Evolutionary conservation across 2,797 vertebrate species (phyloP).

Genomic region (Hyperoplus lanceolatus): DNA sequence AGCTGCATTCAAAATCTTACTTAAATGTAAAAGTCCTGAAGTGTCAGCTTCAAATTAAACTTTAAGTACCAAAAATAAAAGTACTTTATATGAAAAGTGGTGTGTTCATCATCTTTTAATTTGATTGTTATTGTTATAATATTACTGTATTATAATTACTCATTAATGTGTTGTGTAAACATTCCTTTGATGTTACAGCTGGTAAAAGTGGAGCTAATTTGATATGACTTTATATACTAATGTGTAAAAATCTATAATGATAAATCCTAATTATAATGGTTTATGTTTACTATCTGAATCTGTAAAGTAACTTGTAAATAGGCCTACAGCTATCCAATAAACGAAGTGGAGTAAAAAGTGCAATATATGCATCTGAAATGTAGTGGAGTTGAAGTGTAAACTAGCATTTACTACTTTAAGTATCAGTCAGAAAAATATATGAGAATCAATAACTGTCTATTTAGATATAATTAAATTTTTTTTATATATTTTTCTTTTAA

Average conservation of each 20-base stretch:
- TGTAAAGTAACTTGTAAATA: neutral
- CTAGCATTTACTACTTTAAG: neutral
- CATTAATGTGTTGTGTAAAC: no score
- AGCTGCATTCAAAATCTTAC: neutral
- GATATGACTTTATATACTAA: no score
- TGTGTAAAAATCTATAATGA: no score
- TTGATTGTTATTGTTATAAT: no score
- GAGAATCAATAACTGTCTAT: neutral
- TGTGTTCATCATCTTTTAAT: no score
- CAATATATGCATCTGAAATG: neutral
- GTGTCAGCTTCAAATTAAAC: neutral
- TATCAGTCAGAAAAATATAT: neutral
- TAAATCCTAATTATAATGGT: no score
- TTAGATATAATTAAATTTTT: neutral
- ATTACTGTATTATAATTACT: no score
- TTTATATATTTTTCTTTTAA: neutral
- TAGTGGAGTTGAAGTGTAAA: neutral
- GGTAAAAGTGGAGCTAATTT: no score
- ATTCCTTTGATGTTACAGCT: no score
- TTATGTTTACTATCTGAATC: no score
- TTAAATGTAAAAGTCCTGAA: neutral
- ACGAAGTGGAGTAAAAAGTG: neutral
- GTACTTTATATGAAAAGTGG: no score
- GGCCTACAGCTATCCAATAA: neutral
- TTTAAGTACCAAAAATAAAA: no score